Conservation (phyloP, 2,888 invertebrate genomes). For the Drosophila bunnanda region DNA sequence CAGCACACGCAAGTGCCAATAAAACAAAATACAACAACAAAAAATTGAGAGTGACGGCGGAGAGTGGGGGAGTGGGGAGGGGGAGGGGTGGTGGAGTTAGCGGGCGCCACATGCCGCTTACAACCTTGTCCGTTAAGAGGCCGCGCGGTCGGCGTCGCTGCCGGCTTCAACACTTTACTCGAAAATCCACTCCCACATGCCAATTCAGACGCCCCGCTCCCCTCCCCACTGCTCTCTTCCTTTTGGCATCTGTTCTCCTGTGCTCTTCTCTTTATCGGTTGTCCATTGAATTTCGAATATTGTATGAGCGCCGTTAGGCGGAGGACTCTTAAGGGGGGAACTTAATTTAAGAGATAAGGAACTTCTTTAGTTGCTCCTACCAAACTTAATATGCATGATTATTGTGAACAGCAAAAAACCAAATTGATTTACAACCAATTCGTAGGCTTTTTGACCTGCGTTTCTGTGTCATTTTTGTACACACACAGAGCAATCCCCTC, state of each 20-base stretch:
- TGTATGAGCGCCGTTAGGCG: neutral
- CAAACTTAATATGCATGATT: neutral
- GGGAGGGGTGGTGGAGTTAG: neutral
- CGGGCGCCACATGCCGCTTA: slow-evolving; percentile 59
- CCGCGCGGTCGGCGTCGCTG: slow-evolving; percentile 37
- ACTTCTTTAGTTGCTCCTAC: neutral
- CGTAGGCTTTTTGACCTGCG: neutral
- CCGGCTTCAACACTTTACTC: slow-evolving; percentile 58
- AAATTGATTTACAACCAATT: slow-evolving; percentile 4
- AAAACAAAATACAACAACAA: slow-evolving; percentile 61
- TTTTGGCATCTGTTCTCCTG: too few species aligned
- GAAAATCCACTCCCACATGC: slow-evolving; percentile 56
- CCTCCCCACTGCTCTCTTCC: neutral
- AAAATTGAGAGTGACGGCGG: slow-evolving; percentile 15
- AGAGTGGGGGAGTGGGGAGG: neutral
- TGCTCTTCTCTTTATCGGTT: neutral
- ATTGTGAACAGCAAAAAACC: too few species aligned
- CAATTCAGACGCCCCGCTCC: neutral
- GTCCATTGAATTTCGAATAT: slow-evolving; percentile 8
- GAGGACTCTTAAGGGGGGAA: neutral
- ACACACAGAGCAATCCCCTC: neutral
- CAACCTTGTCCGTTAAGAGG: slow-evolving; percentile 74
- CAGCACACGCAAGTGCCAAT: slow-evolving; percentile 75
- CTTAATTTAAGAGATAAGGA: neutral
- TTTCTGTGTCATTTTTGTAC: slow-evolving; percentile 1